Base-by-base conservation (phyloP, 2,113 vertebrate species). In the Eleginops maclovinus region DNA sequence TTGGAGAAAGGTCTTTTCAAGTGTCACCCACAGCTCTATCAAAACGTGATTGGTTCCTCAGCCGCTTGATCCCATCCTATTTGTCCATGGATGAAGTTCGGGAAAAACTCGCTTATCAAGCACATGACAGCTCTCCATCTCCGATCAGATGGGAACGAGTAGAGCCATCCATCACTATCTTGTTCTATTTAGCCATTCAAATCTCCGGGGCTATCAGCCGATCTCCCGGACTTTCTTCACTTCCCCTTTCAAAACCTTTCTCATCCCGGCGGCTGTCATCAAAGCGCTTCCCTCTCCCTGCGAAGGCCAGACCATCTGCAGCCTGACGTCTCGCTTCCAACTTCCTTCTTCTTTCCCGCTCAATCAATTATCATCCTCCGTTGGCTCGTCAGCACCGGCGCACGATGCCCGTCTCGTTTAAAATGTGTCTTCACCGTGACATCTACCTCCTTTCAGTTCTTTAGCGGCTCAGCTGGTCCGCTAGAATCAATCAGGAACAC, bases 41-140 rank as follows among this genome's bases (percentile, higher is more conserved):
- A 61, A 60, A 87, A 70, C 76, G 54, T 56, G 56, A 77, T 31
- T 72, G 56, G 60, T 69, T 74, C 54, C 26, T 74, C 56, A 6
- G 47, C 58, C 31, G 44, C 78, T 54, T 64, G 44, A 72, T 72
- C 69, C 58, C 69, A 66, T 67, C 40, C 36, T 60, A n/a, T 81
- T 75, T 73, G 47, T 81, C 40, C 71, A 65, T 87, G 68, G 77
- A 84, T 84, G 63, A 64, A 80, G 53, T 81, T 75, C n/a, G 22
- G 10, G 73, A 65, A 81, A 64, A 82, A 55, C 0, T 75, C 55
- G 67, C 13, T 62, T n/a, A 16, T 64, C 11, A 0, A 54, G 10
- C 66, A 26, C 67, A 72, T 66, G 72, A 59, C 71, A 77, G 22
- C 41, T 36, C 56, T 83, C 71, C 44, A 16, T 78, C 36, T 56